These are phyloP conservation scores for Palloptera scutellata DNA, from an alignment of 2,888 invertebrate species.

Conservation along the genomic window DNA sequence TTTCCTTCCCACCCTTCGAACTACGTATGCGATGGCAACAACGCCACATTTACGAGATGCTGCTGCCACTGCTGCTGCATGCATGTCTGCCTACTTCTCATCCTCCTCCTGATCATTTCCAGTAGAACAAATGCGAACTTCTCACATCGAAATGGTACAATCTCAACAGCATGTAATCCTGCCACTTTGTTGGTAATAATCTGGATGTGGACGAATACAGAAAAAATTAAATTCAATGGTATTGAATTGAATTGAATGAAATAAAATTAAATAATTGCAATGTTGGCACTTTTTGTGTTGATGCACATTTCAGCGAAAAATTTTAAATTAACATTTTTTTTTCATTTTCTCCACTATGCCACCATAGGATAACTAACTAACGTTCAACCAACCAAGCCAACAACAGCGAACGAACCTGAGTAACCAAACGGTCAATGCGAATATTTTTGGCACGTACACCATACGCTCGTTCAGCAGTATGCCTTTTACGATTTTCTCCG, in stretches of 20 bases:
- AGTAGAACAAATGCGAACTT: slow-evolving; percentile 59
- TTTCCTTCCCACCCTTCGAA: too few species aligned
- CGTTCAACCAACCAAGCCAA: too few species aligned
- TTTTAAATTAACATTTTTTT: slow-evolving; percentile 9
- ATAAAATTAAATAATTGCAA: slow-evolving; percentile 24
- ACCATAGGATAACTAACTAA: background rate
- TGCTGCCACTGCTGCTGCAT: background rate
- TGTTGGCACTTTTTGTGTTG: slow-evolving; percentile 1
- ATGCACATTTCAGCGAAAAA: background rate
- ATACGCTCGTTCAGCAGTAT: slow-evolving; percentile 58
- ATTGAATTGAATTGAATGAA: too few species aligned
- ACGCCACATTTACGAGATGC: background rate
- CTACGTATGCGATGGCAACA: background rate
- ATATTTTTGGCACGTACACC: slow-evolving; percentile 61
- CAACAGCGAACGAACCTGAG: slow-evolving; percentile 50
- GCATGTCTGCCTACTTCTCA: slow-evolving; percentile 20
- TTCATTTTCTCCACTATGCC: slow-evolving; percentile 15
- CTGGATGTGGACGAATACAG: slow-evolving; percentile 35
- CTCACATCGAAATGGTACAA: slow-evolving; percentile 60
- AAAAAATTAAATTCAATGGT: too few species aligned
- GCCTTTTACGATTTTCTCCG: slow-evolving; percentile 59
- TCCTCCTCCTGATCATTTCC: slow-evolving; percentile 50
- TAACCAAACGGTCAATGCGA: slow-evolving; percentile 59
- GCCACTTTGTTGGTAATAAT: slow-evolving; percentile 60
- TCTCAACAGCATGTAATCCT: slow-evolving; percentile 58